Base-by-base conservation (phyloP, 1,140 invertebrate species). In the Lepeophtheirus salmonis region DNA sequence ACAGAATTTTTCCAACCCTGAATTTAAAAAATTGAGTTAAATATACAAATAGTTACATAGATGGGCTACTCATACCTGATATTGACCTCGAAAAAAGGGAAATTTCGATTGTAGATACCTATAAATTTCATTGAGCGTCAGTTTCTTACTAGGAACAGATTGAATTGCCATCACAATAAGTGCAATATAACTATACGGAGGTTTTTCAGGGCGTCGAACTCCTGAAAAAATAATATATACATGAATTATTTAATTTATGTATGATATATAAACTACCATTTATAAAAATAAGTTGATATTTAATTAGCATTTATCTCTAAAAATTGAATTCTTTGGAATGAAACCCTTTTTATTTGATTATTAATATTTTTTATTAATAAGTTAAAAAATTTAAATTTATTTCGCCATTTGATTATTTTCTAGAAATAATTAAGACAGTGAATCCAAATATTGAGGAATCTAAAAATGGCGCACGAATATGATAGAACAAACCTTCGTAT, bases 1-100 rank as follows among this genome's bases (percentile, higher is more conserved):
- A 97, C 91, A 0, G 91, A 97, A 70, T 98, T 98, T 72, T 97
- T 97, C 94, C 94, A 98, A n/a, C 92, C 94, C 69, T 57, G 21
- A 24, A 57, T 23, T 14, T 3, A 17, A 2, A 20, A 2, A 30
- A 16, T 14, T 23, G 13, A 18, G 16, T 16, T 52, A 16, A 17
- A 4, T 10, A 12, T 52, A 6, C 16, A 12, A 52, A 52, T 6
- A 10, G 4, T 4, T 6, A 16, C 4, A 21, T 6, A 16, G 6
- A 21, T 17, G 12, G 6, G 12, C 16, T 52, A 17, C 16, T 6
- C n/a, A 12, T 57, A 57, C 55, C 55, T 61, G 59, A 24, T 61
- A 61, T 14, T 48, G 17, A 10, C 59, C 59, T 20, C 59, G 17
- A 48, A 61, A 61, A 53, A 61, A 61, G 50, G 59, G 51, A 55